Conservation (phyloP, 2,888 invertebrate species). For the Philaethria dido region DNA sequence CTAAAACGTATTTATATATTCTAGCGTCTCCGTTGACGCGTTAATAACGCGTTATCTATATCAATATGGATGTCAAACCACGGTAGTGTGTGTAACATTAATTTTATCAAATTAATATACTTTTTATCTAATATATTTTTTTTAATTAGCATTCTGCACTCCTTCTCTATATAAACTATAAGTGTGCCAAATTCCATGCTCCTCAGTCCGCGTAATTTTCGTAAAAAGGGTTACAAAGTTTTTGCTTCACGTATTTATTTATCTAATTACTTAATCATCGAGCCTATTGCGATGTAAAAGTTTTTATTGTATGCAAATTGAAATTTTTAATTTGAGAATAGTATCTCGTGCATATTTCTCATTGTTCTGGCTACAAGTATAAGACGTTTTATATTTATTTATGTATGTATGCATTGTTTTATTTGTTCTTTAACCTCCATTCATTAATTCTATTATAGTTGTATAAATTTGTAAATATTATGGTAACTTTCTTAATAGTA, state of each 20-base stretch:
- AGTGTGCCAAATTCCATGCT: too few species aligned
- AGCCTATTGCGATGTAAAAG: slow-evolving; percentile 25
- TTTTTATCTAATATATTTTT: too few species aligned
- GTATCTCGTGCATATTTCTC: slow-evolving; percentile 21
- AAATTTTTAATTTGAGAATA: slow-evolving; percentile 29
- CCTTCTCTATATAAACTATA: too few species aligned
- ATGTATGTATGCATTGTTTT: slow-evolving; percentile 10
- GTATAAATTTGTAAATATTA: background rate
- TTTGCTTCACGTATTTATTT: too few species aligned
- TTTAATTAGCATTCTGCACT: too few species aligned
- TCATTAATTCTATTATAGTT: background rate
- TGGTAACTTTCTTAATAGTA: background rate
- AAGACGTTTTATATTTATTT: slow-evolving; percentile 4
- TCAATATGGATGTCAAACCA: too few species aligned
- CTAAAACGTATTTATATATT: background rate
- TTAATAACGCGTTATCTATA: too few species aligned
- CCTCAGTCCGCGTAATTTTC: too few species aligned
- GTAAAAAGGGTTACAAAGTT: too few species aligned
- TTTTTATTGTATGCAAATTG: slow-evolving; percentile 39
- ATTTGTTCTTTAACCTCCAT: background rate
- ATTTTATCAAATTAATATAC: too few species aligned
- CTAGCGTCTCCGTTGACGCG: too few species aligned
- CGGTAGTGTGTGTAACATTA: too few species aligned
- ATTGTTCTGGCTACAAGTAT: slow-evolving; percentile 34
- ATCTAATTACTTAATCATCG: slow-evolving; percentile 18